Conservation (phyloP, 64 coral and sea anemone species). For the Hydrozoanthus tunicans region DNA sequence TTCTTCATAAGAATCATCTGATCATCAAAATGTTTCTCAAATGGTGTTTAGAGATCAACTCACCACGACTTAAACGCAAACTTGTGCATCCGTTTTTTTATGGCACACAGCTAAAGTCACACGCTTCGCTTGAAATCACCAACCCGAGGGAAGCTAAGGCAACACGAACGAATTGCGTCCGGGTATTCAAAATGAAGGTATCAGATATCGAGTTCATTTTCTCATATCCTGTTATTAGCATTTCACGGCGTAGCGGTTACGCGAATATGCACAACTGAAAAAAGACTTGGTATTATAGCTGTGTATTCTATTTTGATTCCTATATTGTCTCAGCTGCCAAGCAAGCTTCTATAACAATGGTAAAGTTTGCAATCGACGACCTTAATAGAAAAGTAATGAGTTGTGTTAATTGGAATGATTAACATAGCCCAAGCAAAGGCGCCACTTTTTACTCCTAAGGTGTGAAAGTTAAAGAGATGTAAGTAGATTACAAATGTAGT, state of each 20-base stretch:
- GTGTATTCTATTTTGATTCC: not conserved
- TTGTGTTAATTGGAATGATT: slow-evolving; percentile 9
- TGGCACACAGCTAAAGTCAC: not conserved
- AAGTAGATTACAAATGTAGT: not conserved
- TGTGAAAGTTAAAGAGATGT: not conserved
- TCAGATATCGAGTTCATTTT: not conserved
- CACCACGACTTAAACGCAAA: not conserved
- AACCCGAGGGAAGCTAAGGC: not conserved
- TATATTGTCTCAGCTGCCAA: not conserved
- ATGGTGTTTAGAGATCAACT: not conserved
- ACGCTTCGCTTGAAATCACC: not conserved
- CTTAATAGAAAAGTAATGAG: not conserved
- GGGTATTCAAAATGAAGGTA: not conserved
- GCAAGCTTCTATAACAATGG: not conserved
- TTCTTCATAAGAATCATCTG: no score
- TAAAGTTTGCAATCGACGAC: not conserved
- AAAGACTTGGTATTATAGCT: not conserved
- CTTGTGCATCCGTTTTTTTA: not conserved
- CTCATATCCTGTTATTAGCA: slow-evolving; percentile 28
- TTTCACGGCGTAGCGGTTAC: slow-evolving; percentile 3
- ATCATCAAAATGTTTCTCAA: no score
- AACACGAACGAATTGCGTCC: no score
- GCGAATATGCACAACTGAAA: not conserved
- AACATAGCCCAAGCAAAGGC: not conserved
- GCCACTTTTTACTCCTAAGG: not conserved